Evolutionary conservation across 2,888 invertebrate species (phyloP), one percentile per base, ranked within the genome.

Genomic region (Cephalotes varians): DNA sequence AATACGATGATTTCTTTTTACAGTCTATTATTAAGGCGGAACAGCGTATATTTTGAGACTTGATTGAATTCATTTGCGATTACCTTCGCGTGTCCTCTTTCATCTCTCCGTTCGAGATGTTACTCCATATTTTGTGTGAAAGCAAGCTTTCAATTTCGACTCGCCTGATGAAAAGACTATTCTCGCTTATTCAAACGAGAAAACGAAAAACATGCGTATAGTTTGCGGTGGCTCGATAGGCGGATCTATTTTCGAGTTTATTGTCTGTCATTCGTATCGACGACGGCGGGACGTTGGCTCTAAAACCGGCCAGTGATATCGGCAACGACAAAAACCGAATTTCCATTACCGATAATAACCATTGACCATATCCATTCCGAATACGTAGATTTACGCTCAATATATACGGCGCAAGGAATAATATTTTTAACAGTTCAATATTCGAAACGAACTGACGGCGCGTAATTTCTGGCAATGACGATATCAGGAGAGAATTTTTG

Each of bases 381-480:
- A 54, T 21, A 62, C 9, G 28, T 5, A 6, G 37, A 21, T 15
- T 28, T n/a, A 54, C 21, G 34, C 21, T 40, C 40, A 0, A 1
- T 18, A 21, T 5, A 25, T 62, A 40, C 25, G 31, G 12, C 21
- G 18, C 15, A 44, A 56, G 56, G 9, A 71, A 58, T 67, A 21
- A 65, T 77, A 56, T 79, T 71, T 77, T 77, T 69, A 69, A 67
- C 56, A 54, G 44, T 56, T 44, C 31, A 56, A 31, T 40, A 21
- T 28, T 49, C 7, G 7, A 6, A 51, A 44, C 31, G 7, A 28
- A 44, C 2, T 18, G 18, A 69, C 34, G 7, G 44, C 15, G 21
- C 31, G 28, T 44, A 31, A 31, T 7, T 44, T 4, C 25, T 40
- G 18, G 6, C 25, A n/a, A 1, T 18, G n/a, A 67, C 28, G 15